These are phyloP conservation scores for Nudaria mundana DNA, from an alignment of 2,888 invertebrate species.

Conservation along the genomic window DNA sequence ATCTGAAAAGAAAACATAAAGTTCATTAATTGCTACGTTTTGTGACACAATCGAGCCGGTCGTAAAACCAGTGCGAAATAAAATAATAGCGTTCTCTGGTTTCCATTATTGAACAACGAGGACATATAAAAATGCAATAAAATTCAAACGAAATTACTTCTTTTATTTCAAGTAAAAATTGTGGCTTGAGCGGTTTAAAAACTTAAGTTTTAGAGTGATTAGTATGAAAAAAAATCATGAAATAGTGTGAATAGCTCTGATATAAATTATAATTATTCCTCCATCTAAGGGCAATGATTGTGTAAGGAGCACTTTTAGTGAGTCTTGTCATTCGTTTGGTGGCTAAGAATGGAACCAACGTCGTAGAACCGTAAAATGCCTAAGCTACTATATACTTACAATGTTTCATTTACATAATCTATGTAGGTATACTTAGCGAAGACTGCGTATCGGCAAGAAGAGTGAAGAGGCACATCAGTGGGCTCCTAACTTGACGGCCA, in stretches of 20 bases:
- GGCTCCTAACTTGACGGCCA: no score
- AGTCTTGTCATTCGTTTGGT: no score
- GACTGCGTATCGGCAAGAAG: no score
- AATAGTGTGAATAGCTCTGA: not conserved
- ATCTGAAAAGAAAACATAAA: conserved; percentile 24
- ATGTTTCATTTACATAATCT: no score
- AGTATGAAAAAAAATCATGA: no score
- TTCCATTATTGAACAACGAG: conserved; percentile 52
- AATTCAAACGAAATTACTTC: conserved; percentile 54
- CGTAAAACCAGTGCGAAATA: conserved; percentile 44
- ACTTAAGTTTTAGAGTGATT: no score
- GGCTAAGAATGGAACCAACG: no score
- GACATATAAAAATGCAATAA: conserved; percentile 57
- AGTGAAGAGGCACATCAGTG: no score
- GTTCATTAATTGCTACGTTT: conserved; percentile 14
- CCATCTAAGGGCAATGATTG: not conserved
- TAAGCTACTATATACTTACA: no score
- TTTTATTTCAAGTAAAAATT: conserved; percentile 26
- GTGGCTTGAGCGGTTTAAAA: conserved; percentile 9
- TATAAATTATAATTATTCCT: not conserved
- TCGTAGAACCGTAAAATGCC: no score
- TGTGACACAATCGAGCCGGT: conserved; percentile 30
- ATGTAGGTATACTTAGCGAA: no score
- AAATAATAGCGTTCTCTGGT: conserved; percentile 45
- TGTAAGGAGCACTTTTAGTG: not conserved